Evolutionary conservation across 2,888 invertebrate genomes (phyloP).

Genomic region (Pyrgus malvae): DNA sequence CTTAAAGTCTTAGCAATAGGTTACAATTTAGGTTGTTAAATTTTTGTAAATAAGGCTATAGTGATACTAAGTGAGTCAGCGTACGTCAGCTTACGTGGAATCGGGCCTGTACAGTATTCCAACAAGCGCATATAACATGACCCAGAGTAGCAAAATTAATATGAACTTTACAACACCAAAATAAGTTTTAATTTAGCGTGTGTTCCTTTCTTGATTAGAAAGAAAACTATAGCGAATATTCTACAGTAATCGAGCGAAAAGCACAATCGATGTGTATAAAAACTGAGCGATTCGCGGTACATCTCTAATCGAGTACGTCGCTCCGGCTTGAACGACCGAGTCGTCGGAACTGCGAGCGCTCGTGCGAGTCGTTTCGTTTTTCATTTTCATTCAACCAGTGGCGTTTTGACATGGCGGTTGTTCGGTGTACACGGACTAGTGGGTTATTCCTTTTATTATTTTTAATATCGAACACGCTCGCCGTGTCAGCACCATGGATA

Average conservation of each 20-base stretch:
- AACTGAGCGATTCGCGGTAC: background rate
- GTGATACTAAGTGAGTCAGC: too few relatives aligned
- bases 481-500: slow-evolving; percentile 70
- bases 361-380: too few relatives aligned
- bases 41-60: background rate
- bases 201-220: too few relatives aligned
- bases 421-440: slow-evolving; percentile 66
- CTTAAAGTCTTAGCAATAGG: background rate
- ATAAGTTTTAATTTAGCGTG: background rate
- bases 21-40: background rate
- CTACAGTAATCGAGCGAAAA: slow-evolving; percentile 6
- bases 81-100: background rate
- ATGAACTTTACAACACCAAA: background rate
- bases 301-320: slow-evolving; percentile 6
- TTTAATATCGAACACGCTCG: slow-evolving; percentile 60
- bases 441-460: slow-evolving; percentile 70
- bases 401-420: slow-evolving; percentile 56
- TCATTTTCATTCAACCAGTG: slow-evolving; percentile 29
- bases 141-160: background rate
- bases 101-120: background rate
- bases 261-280: slow-evolving; percentile 13
- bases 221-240: background rate
- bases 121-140: background rate
- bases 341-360: too few relatives aligned
- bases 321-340: background rate